Evolutionary conservation across 2,888 invertebrate species (phyloP), one percentile per base, ranked within the genome.

Genomic region (Cheilosia scutellata): DNA sequence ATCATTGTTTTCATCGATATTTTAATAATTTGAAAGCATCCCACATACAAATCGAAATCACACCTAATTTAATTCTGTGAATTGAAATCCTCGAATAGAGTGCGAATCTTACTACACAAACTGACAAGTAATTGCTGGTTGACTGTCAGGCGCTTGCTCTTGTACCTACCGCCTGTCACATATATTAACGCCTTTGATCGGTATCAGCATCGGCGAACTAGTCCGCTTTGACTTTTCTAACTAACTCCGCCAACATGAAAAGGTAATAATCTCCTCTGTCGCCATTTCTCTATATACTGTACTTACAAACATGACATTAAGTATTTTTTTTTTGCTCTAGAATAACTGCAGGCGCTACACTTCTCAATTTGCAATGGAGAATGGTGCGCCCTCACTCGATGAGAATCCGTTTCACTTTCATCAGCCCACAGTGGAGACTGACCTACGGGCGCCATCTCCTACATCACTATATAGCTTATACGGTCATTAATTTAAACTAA

Each of bases 111-210:
- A 55, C n/a, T n/a, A 40, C 53, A 49, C 5, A 29, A 29, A 16
- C 55, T 51, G 29, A 40, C 63, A 82, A 82, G 60, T 62, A 66
- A 68, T 83, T 74, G 78, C 57, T 60, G 70, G 66, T 53, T 60
- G 70, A 65, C 58, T 65, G 79, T 70, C 55, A 86, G 76, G 62
- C 66, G 82, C 65, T 65, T 51, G 58, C n/a, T 63, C 62, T 51
- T 27, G 55, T 71, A 80, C 65, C 74, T 71, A 62, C 58, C 58
- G 80, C 72, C 76, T 76, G 86, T 86, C 82, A 82, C 82, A 86
- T 82, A 77, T 62, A 66, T 66, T 71, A 79, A 82, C 86, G 82
- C 86, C 82, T 76, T 62, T 82, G 86, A 86, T 84, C 53, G 65
- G 47, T 65, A 77, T 82, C 86, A 66, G 49, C 40, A 37, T 37